Conservation (phyloP, 2,113 vertebrate genomes). For the Hippocampus comes region DNA sequence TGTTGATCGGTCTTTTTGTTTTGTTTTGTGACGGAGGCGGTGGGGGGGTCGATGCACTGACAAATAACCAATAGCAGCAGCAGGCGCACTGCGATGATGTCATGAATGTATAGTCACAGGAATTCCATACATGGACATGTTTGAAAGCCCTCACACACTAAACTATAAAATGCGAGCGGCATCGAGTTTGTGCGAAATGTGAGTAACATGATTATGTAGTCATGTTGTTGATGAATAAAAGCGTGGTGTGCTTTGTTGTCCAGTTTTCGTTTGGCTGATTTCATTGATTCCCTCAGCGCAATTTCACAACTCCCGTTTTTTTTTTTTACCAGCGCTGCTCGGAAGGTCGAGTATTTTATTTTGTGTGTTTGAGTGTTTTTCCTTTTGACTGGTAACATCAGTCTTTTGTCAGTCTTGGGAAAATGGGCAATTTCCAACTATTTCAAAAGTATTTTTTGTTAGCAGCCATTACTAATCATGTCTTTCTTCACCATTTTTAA, state of each 20-base stretch:
- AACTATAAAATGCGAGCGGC: neutral
- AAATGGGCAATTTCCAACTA: too few species aligned
- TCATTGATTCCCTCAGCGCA: neutral
- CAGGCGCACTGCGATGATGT: neutral
- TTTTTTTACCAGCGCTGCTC: too few species aligned
- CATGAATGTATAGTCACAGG: neutral
- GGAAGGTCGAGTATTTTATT: too few species aligned
- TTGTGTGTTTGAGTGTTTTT: too few species aligned
- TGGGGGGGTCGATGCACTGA: neutral
- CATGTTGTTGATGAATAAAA: neutral
- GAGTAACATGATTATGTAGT: neutral
- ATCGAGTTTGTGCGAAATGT: neutral
- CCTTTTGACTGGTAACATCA: too few species aligned
- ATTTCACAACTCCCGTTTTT: neutral
- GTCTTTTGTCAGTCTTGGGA: too few species aligned
- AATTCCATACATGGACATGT: too few species aligned
- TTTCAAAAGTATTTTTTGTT: too few species aligned
- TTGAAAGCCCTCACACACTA: too few species aligned
- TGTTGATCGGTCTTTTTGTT: slow-evolving; percentile 53
- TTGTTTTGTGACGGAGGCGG: neutral
- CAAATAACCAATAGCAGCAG: neutral
- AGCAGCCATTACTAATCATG: too few species aligned
- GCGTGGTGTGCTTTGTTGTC: neutral
- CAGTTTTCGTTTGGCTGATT: neutral
- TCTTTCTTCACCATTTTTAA: too few species aligned